These are phyloP conservation scores for Pyrrhia umbra DNA, from an alignment of 2,888 invertebrate species.

Conservation along the genomic window DNA sequence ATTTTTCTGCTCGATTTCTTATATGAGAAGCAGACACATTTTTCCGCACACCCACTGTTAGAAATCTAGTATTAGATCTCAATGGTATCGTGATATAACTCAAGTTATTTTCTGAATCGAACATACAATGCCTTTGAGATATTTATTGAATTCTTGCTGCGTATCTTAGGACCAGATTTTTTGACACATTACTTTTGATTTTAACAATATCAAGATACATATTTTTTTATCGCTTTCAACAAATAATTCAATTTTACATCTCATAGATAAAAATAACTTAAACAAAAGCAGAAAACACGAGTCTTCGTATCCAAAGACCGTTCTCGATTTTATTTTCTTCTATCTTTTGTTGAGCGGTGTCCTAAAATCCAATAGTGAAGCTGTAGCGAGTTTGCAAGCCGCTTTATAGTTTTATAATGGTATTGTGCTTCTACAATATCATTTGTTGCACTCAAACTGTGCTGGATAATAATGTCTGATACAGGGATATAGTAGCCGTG, in stretches of 20 bases:
- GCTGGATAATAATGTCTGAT: slow-evolving; percentile 69
- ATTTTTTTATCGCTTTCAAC: not conserved
- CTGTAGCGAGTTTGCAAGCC: slow-evolving; percentile 56
- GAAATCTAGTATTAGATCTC: not conserved
- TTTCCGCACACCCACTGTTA: not conserved
- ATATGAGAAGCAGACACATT: not conserved
- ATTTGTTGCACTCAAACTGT: slow-evolving; percentile 76
- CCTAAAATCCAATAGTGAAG: slow-evolving; percentile 45
- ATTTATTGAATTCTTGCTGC: slow-evolving; percentile 31
- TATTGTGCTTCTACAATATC: slow-evolving; percentile 70
- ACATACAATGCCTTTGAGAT: slow-evolving; percentile 9
- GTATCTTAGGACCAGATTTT: not conserved
- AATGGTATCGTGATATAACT: slow-evolving; percentile 16
- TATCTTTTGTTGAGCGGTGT: slow-evolving; percentile 36
- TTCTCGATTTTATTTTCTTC: slow-evolving; percentile 28
- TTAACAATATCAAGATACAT: not conserved
- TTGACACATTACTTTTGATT: not conserved
- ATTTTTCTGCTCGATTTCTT: slow-evolving; percentile 1
- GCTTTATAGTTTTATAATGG: slow-evolving; percentile 70
- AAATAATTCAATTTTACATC: not conserved
- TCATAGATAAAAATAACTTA: not conserved
- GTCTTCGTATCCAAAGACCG: slow-evolving; percentile 6
- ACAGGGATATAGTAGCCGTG: slow-evolving; percentile 20
- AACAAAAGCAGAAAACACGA: not conserved
- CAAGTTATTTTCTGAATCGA: slow-evolving; percentile 6